These are phyloP conservation scores for Tetranychus piercei DNA, from an alignment of 2,888 invertebrate genomes.

Conservation along the genomic window DNA sequence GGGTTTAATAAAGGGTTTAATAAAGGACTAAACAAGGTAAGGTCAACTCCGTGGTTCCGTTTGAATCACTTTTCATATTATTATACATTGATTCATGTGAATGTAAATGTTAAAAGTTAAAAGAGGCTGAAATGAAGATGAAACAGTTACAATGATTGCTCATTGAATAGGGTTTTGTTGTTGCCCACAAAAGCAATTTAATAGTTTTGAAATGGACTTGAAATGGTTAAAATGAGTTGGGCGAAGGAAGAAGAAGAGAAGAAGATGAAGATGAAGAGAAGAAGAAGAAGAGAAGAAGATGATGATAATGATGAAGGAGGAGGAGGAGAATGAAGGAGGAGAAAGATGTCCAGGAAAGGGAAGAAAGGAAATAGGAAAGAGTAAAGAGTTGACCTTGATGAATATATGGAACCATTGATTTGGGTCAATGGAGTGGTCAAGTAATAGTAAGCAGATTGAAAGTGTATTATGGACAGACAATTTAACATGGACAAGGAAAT, in stretches of 20 bases:
- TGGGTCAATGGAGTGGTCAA: not conserved
- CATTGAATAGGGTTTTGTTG: not conserved
- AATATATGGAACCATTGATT: not conserved
- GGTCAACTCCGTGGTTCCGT: too few relatives aligned
- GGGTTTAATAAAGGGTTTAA: too few relatives aligned
- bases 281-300: not conserved
- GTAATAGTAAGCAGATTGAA: not conserved
- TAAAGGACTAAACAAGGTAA: too few relatives aligned
- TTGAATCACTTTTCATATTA: too few relatives aligned
- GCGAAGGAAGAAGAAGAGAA: not conserved
- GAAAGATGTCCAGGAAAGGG: not conserved
- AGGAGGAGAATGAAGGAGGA: not conserved
- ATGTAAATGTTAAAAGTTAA: not conserved
- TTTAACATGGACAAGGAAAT: not conserved
- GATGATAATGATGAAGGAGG: not conserved
- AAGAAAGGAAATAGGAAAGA: not conserved
- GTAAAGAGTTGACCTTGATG: not conserved
- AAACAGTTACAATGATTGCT: not conserved
- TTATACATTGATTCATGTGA: not conserved
- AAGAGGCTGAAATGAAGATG: not conserved
- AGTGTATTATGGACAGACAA: not conserved
- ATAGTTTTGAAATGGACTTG: not conserved
- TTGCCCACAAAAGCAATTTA: not conserved
- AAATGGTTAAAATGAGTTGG: not conserved
- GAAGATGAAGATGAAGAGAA: not conserved